Base-by-base conservation (phyloP, 2,113 vertebrate genomes). In the Lamprotornis superbus region DNA sequence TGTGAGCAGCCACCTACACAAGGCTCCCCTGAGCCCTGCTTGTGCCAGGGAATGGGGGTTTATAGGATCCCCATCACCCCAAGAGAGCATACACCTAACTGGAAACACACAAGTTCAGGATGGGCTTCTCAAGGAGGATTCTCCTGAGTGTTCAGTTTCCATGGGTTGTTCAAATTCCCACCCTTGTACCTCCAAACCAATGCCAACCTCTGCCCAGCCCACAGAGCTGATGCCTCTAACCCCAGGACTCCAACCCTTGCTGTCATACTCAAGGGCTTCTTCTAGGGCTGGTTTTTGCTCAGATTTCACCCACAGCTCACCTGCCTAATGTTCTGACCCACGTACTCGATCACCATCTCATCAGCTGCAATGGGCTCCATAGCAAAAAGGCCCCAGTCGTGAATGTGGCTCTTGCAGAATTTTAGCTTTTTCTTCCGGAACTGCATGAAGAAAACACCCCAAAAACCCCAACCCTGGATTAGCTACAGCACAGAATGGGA, bases 321-420 rank as follows among this genome's bases (percentile, higher is more conserved):
- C 99, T 99, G 99, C 97, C 99, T 98, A 98, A 99, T 99, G 97
- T 99, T 99, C 97, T 99, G 99, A 31, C 99, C 99, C 84, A 99
- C 99, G 0, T 99, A 99, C 75, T 99, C 99, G 0, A 99, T 99
- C 86, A 99, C 99, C 99, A 99, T 99, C 96, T 99, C 99, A 22
- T 99, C 99, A 4, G 99, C 99, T 18, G 99, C 99, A 7, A 99
- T 99, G 67, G 99, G 99, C 96, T 99, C 99, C 99, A 99, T 98
- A 15, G 99, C 99, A 7, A 99, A 99, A 95, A 99, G 98, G 82
- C 99, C 99, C 99, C 99, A 99, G 98, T 99, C 99, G 0, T 99
- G 99, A 96, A 99, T 99, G 98, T 98, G 98, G 55, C 99, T 99
- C 97, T 98, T 99, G 89, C 99, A 99, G 98, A 99, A 99, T 56